Conservation (phyloP, 2,888 invertebrate species). For the Zele albiditarsus region DNA sequence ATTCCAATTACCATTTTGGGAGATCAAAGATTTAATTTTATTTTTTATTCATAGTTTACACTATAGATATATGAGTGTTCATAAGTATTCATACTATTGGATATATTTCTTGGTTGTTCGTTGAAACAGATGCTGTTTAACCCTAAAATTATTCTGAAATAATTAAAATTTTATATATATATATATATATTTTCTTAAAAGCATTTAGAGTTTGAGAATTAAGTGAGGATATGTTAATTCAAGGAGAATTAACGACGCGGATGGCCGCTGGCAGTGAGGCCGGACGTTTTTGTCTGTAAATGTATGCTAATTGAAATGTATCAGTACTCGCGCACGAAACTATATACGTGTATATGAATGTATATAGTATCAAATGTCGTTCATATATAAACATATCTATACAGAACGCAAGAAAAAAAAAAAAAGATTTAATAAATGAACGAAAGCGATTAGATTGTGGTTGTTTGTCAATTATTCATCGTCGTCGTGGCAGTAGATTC, state of each 20-base stretch:
- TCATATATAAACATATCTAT: too few relatives aligned
- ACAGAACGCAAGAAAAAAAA: too few relatives aligned
- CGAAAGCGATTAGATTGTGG: too few relatives aligned
- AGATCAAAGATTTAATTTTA: not conserved
- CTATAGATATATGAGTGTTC: not conserved
- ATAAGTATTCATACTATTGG: not conserved
- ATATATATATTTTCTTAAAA: slow-evolving; percentile 4
- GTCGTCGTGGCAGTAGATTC: not conserved
- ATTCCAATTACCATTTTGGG: not conserved
- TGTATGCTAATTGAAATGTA: slow-evolving; percentile 72
- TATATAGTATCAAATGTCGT: too few relatives aligned
- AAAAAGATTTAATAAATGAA: too few relatives aligned
- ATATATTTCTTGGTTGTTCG: not conserved
- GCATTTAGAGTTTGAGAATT: slow-evolving; percentile 19
- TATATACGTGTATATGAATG: slow-evolving; percentile 15
- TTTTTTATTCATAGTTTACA: not conserved
- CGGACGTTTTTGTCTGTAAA: slow-evolving; percentile 70
- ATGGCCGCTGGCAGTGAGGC: slow-evolving; percentile 63
- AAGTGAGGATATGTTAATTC: slow-evolving; percentile 54
- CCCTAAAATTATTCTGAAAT: not conserved
- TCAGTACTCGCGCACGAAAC: slow-evolving; percentile 63
- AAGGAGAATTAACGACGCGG: slow-evolving; percentile 68
- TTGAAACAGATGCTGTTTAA: slow-evolving; percentile 33
- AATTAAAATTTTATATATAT: not conserved
- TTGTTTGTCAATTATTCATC: not conserved